phyloP scores from a whole-genome alignment of 2,113 vertebrate genomes.

The Cacatua alba region DNA sequence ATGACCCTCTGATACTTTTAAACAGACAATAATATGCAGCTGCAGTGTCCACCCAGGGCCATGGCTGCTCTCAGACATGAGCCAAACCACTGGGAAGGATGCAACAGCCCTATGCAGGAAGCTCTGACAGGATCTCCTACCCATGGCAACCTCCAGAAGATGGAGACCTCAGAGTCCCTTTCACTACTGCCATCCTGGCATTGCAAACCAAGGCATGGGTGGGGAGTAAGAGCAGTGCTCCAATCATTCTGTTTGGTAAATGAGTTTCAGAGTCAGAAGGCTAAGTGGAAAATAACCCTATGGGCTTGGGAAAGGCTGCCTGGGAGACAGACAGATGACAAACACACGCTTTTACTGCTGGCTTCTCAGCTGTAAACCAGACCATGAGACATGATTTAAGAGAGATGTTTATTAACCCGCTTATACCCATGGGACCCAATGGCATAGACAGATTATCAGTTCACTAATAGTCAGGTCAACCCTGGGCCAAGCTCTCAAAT shows the following conservation, averaged over 20 bases:
- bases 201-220: not conserved
- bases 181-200: not conserved
- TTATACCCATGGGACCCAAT: not conserved
- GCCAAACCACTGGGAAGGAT: not conserved
- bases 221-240: rapidly evolving
- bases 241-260: not conserved
- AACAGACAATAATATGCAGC: not conserved
- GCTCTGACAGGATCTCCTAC: not conserved
- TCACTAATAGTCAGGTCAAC: not conserved
- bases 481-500: not conserved
- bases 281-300: not conserved
- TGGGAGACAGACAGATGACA: not conserved
- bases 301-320: not conserved
- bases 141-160: rapidly evolving
- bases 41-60: not conserved
- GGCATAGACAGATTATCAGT: not conserved
- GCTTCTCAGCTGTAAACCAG: not conserved
- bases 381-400: not conserved
- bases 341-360: not conserved
- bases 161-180: not conserved
- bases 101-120: rapidly evolving
- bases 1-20: not conserved
- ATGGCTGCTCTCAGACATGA: not conserved
- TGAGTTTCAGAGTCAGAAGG: not conserved
- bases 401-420: not conserved